phyloP scores from a whole-genome alignment of 2,797 vertebrate genomes.

The Propithecus perrieri region DNA sequence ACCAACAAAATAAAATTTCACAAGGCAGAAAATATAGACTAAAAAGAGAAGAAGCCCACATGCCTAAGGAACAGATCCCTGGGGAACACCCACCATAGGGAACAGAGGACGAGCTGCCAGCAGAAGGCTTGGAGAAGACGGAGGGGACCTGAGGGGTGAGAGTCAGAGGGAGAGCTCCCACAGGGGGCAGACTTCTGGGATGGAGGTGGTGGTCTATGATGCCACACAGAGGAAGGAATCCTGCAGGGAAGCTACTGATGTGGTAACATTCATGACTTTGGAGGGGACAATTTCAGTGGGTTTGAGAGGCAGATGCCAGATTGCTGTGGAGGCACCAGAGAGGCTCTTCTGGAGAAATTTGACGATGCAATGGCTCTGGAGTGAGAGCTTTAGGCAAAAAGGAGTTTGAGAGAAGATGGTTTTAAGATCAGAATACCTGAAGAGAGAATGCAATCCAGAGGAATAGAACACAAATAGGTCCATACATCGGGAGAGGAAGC shows the following conservation, averaged over 20 bases:
- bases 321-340: neutral
- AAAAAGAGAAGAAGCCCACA: conserved; percentile 6
- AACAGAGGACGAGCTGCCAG: neutral
- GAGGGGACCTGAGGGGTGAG: neutral
- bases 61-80: neutral
- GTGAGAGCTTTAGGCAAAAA: neutral
- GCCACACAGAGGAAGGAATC: neutral
- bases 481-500: neutral
- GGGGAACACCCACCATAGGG: neutral
- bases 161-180: neutral
- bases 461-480: neutral
- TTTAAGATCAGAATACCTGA: neutral
- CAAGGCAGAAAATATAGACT: conserved; percentile 4
- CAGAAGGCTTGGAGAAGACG: neutral
- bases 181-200: neutral
- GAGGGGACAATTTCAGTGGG: neutral
- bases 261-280: neutral
- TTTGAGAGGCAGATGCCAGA: neutral
- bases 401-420: neutral
- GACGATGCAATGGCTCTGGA: neutral
- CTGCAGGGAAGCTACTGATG: neutral
- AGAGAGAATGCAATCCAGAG: neutral
- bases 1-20: conserved; percentile 60
- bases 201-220: neutral
- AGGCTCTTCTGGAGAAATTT: neutral